Base-by-base conservation (phyloP, 2,888 invertebrate species). In the Ochropleura plecta region DNA sequence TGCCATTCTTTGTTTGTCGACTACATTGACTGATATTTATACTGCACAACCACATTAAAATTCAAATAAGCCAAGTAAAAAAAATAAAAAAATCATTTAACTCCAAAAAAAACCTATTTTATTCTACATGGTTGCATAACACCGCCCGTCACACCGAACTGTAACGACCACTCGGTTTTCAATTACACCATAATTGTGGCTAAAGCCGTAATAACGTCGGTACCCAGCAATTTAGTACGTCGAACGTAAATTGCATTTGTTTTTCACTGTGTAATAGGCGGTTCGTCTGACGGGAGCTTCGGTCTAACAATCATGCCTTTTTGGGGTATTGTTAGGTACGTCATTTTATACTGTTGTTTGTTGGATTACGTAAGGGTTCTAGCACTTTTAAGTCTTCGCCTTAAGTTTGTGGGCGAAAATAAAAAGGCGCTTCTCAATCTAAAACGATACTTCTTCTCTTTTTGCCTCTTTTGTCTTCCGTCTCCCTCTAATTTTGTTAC, bases 181-280 rank as follows among this genome's bases (percentile, higher is more conserved):
- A 96, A 96, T 96, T 96, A 95, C 95, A 88, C 91, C 84, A 92
- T 95, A 95, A 96, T 95, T 95, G 94, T 92, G 93, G 93, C 92
- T 89, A 90, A 91, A 91, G 92, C 94, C 89, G 91, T 94, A 95
- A 95, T 95, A 93, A 92, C 92, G 89, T 76, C 85, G 87, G 91
- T 88, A 90, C 90, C 90, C 90, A 87, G 91, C 93, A 94, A 95
- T 95, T 95, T 94, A 87, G 91, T 90, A 90, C 91, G 86, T 83
- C 91, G 91, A 92, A 92, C 90, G 91, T 91, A 94, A 95, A 95
- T 95, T 93, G 91, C 89, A 91, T 94, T 94, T 95, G 93, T 94
- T 95, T 95, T 95, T 92, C 91, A 74, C 70, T 85, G 82, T 87
- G 87, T 82, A 86, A 86, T 86, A 82, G 85, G 73, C 67, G 85